Percentiles rank a stretch among this genome's conserved stretches.
phyloP scores from a whole-genome alignment of 2,797 vertebrate species.

The Gorsachius magnificus region DNA sequence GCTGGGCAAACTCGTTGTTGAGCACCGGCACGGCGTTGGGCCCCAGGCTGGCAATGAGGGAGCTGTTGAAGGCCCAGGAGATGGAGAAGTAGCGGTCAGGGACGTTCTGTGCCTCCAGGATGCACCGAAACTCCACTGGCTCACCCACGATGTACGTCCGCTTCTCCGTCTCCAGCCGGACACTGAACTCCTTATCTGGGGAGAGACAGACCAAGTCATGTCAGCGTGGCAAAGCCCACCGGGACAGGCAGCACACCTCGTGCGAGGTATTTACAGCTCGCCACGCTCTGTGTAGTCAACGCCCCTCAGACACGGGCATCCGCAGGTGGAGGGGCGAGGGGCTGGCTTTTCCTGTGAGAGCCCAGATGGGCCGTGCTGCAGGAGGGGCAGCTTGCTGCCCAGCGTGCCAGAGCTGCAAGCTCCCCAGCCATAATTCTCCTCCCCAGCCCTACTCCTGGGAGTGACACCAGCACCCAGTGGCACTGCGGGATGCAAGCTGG shows the following conservation, averaged over 20 bases:
- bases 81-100: slow-evolving; percentile 95
- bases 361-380: neutral
- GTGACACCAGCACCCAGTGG: neutral
- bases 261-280: accelerated
- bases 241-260: neutral
- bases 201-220: neutral
- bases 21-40: slow-evolving; percentile 90
- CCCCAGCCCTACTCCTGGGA: neutral
- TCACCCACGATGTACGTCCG: slow-evolving; percentile 92
- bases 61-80: slow-evolving; percentile 99
- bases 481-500: neutral
- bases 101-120: slow-evolving; percentile 92
- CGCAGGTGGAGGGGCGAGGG: neutral
- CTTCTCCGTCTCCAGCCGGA: slow-evolving; percentile 93
- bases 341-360: neutral
- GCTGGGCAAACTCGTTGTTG: slow-evolving; percentile 87
- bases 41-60: slow-evolving; percentile 92
- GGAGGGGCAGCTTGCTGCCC: neutral
- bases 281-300: neutral
- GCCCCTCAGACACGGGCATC: accelerated
- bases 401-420: neutral
- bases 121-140: slow-evolving; percentile 91
- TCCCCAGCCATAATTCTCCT: neutral
- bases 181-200: slow-evolving; percentile 93
- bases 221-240: neutral